A percentile compares a stretch with the other conserved stretches of the same genome.
These are phyloP conservation scores for Gonatopus flavifemur DNA, from an alignment of 1,140 invertebrate species.

Conservation along the genomic window DNA sequence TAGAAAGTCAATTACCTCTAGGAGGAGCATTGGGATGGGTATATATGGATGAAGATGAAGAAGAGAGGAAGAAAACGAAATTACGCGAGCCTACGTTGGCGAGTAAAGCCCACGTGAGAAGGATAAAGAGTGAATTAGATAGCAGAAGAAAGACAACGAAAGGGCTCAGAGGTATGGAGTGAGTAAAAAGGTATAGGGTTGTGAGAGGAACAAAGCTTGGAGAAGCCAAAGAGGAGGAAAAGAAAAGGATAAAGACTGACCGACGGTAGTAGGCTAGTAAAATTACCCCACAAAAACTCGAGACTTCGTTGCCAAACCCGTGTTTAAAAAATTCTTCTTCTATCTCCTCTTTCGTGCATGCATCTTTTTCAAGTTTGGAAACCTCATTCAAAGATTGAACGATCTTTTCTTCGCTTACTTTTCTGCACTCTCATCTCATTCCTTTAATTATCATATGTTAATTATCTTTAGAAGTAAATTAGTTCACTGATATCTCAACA, in stretches of 20 bases:
- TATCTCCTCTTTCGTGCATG: not conserved
- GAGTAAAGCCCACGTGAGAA: constrained; percentile 7
- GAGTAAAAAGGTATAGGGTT: no score
- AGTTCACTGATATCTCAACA: no score
- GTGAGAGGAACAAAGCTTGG: no score
- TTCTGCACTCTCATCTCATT: constrained; percentile 3
- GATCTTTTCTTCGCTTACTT: not conserved
- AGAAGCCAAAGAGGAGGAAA: not conserved
- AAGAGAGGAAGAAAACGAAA: constrained; percentile 19
- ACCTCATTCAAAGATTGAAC: no score
- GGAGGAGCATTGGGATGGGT: constrained; percentile 18
- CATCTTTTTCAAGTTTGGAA: not conserved
- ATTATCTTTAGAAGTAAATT: no score
- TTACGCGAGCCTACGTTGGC: constrained; percentile 15
- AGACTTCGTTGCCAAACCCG: not conserved
- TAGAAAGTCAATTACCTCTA: constrained; percentile 45
- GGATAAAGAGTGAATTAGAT: not conserved
- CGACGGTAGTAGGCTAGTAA: constrained; percentile 29
- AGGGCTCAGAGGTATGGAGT: not conserved
- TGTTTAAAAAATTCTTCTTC: constrained; percentile 9
- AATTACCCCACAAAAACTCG: constrained; percentile 31
- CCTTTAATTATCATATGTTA: no score
- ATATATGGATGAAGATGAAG: constrained; percentile 7
- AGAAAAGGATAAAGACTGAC: constrained; percentile 9
- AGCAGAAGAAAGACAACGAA: not conserved